Percentiles rank a stretch among this genome's conserved stretches.
phyloP scores from a whole-genome alignment of 2,888 invertebrate species.

The Microdon myrmicae region DNA sequence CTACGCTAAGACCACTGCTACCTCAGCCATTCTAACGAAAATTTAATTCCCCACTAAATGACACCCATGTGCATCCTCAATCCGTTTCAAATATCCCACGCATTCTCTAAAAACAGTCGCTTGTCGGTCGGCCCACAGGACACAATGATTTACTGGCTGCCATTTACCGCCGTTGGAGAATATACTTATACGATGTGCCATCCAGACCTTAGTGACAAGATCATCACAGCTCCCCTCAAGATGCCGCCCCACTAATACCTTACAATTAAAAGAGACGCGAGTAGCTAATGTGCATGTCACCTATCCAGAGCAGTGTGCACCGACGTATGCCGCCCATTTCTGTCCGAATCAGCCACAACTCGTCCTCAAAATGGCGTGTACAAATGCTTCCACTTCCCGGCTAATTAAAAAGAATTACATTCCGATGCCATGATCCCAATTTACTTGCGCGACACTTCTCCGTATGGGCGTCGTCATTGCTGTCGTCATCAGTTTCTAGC shows the following conservation, averaged over 20 bases:
- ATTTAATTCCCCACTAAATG: conserved; percentile 1
- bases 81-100: background rate
- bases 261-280: conserved; percentile 27
- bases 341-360: background rate
- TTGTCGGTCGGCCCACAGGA: conserved; percentile 3
- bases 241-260: conserved; percentile 15
- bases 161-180: conserved; percentile 11
- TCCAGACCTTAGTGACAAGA: no score
- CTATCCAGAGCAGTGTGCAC: conserved; percentile 22
- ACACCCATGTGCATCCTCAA: conserved; percentile 1
- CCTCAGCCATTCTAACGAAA: conserved; percentile 1
- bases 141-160: conserved; percentile 11
- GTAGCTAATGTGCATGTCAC: conserved; percentile 23
- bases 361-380: conserved; percentile 8
- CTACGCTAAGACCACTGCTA: no score
- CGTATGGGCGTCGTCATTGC: conserved; percentile 35
- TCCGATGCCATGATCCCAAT: conserved; percentile 28
- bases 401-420: conserved; percentile 36
- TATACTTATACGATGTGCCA: conserved; percentile 1
- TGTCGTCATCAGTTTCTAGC: conserved; percentile 13
- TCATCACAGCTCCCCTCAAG: no score
- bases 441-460: conserved; percentile 30
- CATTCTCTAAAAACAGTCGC: background rate
- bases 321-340: conserved; percentile 11
- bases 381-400: conserved; percentile 33